phyloP scores from a whole-genome alignment of 2,888 invertebrate genomes.

The Cerceris rybyensis region DNA sequence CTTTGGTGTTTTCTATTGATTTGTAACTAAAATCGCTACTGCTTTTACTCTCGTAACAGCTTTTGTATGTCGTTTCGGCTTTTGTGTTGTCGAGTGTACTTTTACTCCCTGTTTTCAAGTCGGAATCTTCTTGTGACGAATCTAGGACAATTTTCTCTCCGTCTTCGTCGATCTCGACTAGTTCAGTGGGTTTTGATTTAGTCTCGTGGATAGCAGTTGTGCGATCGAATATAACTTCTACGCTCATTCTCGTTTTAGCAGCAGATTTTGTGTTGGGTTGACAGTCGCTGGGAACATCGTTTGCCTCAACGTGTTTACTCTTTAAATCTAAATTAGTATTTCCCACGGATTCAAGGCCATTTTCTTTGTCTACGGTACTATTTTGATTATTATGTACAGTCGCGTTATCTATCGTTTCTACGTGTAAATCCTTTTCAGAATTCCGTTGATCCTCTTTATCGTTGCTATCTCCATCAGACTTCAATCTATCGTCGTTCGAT shows the following conservation, averaged over 20 bases:
- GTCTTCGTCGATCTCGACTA: conserved; percentile 76
- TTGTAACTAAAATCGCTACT: conserved; percentile 64
- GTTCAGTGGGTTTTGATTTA: conserved; percentile 63
- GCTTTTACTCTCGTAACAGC: conserved; percentile 53
- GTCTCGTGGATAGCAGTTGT: conserved; percentile 32
- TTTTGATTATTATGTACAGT: neutral
- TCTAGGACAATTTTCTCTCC: conserved; percentile 73
- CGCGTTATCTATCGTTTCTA: neutral
- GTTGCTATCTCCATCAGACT: conserved; percentile 9
- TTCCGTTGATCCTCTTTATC: neutral
- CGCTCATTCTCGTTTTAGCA: conserved; percentile 70
- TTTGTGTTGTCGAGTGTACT: conserved; percentile 39
- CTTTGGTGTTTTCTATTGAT: conserved; percentile 51
- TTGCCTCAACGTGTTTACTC: conserved; percentile 6
- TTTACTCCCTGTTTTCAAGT: conserved; percentile 38
- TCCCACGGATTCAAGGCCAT: conserved; percentile 8
- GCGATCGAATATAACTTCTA: conserved; percentile 76
- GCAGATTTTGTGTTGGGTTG: conserved; percentile 8
- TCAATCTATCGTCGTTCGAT: conserved; percentile 21
- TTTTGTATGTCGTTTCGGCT: conserved; percentile 59
- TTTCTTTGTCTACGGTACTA: conserved; percentile 21
- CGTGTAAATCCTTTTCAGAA: neutral
- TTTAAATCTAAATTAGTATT: neutral
- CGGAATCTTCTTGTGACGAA: conserved; percentile 66
- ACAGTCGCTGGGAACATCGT: conserved; percentile 20